Conservation (phyloP, 2,888 invertebrate species). For the Drosophila formosana region DNA sequence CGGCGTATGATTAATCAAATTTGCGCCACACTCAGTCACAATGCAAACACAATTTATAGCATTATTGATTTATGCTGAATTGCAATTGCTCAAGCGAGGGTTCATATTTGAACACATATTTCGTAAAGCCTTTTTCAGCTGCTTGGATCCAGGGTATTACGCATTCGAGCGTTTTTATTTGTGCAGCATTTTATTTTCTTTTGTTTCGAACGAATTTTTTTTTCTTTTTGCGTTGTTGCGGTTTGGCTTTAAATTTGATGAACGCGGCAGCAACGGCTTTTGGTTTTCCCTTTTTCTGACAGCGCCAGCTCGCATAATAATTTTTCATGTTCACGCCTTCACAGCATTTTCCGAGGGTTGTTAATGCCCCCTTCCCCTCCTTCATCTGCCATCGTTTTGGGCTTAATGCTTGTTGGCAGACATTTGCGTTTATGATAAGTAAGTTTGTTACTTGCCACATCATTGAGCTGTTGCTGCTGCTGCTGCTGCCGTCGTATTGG, state of each 20-base stretch:
- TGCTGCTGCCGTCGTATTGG: conserved; percentile 2
- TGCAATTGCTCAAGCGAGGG: background rate
- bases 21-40: background rate
- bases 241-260: conserved; percentile 41
- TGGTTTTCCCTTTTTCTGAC: conserved; percentile 27
- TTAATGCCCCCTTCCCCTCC: conserved; percentile 3
- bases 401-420: conserved; percentile 42
- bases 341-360: conserved; percentile 26
- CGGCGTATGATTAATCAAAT: conserved; percentile 64
- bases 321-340: conserved; percentile 60
- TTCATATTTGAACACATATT: background rate
- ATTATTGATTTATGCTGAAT: conserved; percentile 46
- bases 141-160: conserved; percentile 12
- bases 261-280: conserved; percentile 25
- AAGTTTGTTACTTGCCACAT: conserved; percentile 33
- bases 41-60: conserved; percentile 27
- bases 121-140: background rate
- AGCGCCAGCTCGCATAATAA: conserved; percentile 41
- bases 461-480: conserved; percentile 12
- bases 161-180: background rate
- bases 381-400: background rate
- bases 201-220: background rate
- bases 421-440: conserved; percentile 43
- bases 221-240: conserved; percentile 8
- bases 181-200: background rate